Evolutionary conservation across 2,797 vertebrate genomes (phyloP), one percentile per base, ranked within the genome.

Genomic region (Lindbergichthys nudifrons): DNA sequence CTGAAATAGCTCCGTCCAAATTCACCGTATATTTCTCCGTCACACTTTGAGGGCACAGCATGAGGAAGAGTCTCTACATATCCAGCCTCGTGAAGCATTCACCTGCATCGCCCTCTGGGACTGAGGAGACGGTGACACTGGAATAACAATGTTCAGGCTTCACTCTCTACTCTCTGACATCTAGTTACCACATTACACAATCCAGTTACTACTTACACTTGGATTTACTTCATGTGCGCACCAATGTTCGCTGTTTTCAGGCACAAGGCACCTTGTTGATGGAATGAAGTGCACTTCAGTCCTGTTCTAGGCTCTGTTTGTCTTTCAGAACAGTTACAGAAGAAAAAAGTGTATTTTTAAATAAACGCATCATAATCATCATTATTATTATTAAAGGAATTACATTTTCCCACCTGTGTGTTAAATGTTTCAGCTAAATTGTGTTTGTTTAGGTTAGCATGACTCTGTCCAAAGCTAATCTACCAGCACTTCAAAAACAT

Each of bases 1-100:
- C 60, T 4, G 19, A 87, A 88, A 89, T 81, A 85, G 75, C 72
- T 75, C 76, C 19, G 32, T 80, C 81, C 70, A 71, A 86, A 90
- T 87, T 39, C 61, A 75, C 63, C 36, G 15, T 30, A 62, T 36
- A 36, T 36, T 53, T 51, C 43, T 63, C 73, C 77, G 73, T 74
- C 78, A 80, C 72, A 81, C 66, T 61, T 32, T 5, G 47, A 36
- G 64, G 72, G 58, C 23, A 36, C 45, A 47, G 46, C 64, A 1
- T 63, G 75, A 73, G 39, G 21, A 54, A 50, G 46, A 59, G 60
- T 50, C 64, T 77, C 62, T 30, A 78, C 73, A 78, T 80, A 73
- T 83, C 72, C 82, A 75, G 75, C 71, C 65, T 32, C 59, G 54
- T 45, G 77, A 77, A 80, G 79, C 23, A 11, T 48, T 89, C 78